Evolutionary conservation across 2,113 vertebrate genomes (phyloP).

Genomic region (Equus quagga): DNA sequence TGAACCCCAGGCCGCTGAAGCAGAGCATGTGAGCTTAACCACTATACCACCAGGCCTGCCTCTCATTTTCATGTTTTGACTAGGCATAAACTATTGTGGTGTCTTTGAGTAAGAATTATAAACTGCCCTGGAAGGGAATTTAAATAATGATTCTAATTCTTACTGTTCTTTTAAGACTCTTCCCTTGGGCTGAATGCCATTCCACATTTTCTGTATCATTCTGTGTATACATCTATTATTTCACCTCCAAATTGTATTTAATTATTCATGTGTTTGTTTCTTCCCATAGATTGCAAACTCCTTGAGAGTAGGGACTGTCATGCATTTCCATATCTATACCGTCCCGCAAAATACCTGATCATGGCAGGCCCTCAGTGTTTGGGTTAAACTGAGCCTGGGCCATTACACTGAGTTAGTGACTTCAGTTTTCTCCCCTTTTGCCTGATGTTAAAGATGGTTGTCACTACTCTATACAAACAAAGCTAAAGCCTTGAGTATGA

Average conservation of each 20-base stretch:
- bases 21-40: too few relatives aligned
- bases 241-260: not conserved
- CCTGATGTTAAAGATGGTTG: not conserved
- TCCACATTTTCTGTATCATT: not conserved
- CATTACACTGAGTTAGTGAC: not conserved
- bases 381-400: not conserved
- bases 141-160: conserved; percentile 31
- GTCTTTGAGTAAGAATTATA: conserved; percentile 18
- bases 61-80: conserved; percentile 25
- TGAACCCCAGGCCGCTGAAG: too few relatives aligned
- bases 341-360: not conserved
- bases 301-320: not conserved
- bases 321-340: not conserved
- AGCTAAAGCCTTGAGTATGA: not conserved
- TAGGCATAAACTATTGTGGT: not conserved
- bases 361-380: not conserved
- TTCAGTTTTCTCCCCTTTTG: not conserved
- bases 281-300: not conserved
- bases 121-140: not conserved
- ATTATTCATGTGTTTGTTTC: conserved; percentile 14
- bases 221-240: not conserved
- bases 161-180: not conserved
- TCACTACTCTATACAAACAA: not conserved
- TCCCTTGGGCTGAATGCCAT: not conserved
- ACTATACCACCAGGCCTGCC: too few relatives aligned